A percentile compares a stretch with the other conserved stretches of the same genome.
Conservation (phyloP, 2,888 invertebrate species). For the Crocallis elinguaria region DNA sequence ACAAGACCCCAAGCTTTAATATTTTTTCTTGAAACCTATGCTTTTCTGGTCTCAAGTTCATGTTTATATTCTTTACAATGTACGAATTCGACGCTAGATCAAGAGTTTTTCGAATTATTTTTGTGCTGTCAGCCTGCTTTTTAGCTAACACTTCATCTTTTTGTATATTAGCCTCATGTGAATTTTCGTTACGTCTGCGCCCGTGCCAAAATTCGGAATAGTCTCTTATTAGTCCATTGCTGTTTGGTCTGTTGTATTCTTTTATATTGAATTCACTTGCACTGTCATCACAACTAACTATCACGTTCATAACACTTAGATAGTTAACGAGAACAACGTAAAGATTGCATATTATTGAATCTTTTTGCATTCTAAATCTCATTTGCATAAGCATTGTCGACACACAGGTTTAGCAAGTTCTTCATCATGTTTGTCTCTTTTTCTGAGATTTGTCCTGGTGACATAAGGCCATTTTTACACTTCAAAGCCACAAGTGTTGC, state of each 20-base stretch:
- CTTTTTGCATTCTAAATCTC: constrained; percentile 61
- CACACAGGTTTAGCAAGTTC: no score
- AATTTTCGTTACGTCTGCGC: no score
- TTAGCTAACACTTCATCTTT: constrained; percentile 54
- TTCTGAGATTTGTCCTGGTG: no score
- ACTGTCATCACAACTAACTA: constrained; percentile 80
- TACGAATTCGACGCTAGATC: constrained; percentile 67
- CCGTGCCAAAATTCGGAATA: constrained; percentile 51
- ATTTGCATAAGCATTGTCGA: constrained; percentile 79
- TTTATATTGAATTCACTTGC: constrained; percentile 68
- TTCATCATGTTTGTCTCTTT: no score
- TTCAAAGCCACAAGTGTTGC: no score
- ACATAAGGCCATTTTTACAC: no score
- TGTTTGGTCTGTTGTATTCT: constrained; percentile 44
- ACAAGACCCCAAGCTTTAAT: constrained; percentile 86
- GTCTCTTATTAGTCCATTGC: constrained; percentile 49
- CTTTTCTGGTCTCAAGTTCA: constrained; percentile 66
- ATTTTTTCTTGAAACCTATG: constrained; percentile 72
- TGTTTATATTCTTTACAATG: constrained; percentile 71
- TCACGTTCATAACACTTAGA: constrained; percentile 77
- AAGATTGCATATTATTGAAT: constrained; percentile 50
- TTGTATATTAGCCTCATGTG: constrained; percentile 52
- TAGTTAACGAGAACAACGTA: constrained; percentile 63
- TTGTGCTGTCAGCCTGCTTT: constrained; percentile 54
- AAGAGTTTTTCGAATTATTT: constrained; percentile 65